These are phyloP conservation scores for Coluber constrictor DNA, from an alignment of 2,797 vertebrate species.

Conservation along the genomic window DNA sequence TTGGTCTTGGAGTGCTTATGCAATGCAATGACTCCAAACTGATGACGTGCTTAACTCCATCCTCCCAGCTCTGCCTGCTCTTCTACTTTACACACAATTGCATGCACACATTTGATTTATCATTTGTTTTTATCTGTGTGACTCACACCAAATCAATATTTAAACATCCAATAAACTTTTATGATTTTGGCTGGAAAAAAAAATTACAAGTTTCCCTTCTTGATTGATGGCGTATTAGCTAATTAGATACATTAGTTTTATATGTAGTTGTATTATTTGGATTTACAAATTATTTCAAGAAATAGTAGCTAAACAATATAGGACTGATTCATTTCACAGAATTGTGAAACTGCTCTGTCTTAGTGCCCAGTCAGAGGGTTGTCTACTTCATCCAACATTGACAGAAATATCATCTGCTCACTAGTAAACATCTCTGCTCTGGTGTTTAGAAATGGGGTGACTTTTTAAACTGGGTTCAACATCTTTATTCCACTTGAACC, in stretches of 20 bases:
- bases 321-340: background rate
- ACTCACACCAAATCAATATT: constrained; percentile 75
- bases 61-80: background rate
- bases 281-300: background rate
- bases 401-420: background rate
- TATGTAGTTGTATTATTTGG: background rate
- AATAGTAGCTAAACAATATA: background rate
- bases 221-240: constrained; percentile 55
- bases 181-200: constrained; percentile 69
- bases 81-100: constrained; percentile 42
- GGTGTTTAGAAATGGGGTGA: background rate
- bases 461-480: background rate
- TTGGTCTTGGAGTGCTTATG: background rate
- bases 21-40: background rate
- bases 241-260: background rate
- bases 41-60: background rate
- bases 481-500: background rate
- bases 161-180: constrained; percentile 76
- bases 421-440: background rate
- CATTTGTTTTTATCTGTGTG: constrained; percentile 80
- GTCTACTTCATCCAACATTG: background rate
- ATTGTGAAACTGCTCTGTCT: background rate
- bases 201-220: constrained; percentile 56
- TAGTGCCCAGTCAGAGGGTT: background rate
- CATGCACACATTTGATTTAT: constrained; percentile 75